A percentile compares a stretch with the other conserved stretches of the same genome.
Conservation (phyloP, 2,888 invertebrate genomes). For the Drosophila ustulata region DNA sequence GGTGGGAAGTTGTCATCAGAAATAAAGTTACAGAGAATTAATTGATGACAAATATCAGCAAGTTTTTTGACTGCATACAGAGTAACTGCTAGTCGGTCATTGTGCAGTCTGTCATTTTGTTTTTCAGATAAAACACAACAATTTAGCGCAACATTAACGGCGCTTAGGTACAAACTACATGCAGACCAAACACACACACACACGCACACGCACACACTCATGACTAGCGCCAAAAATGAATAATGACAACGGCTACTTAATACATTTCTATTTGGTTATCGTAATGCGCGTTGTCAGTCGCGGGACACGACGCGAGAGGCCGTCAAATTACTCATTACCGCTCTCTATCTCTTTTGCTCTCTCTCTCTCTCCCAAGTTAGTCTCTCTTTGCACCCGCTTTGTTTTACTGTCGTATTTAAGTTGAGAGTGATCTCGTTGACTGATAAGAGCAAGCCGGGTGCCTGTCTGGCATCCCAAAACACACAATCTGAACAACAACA, state of each 20-base stretch:
- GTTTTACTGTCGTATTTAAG: slow-evolving; percentile 23
- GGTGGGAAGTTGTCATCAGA: too few species aligned
- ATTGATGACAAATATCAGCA: neutral
- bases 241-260: slow-evolving; percentile 51
- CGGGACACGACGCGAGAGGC: slow-evolving; percentile 9
- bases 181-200: slow-evolving; percentile 36
- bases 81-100: neutral
- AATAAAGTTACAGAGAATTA: too few species aligned
- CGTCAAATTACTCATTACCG: slow-evolving; percentile 11
- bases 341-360: slow-evolving; percentile 1
- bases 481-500: slow-evolving; percentile 11
- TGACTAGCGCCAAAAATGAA: slow-evolving; percentile 54
- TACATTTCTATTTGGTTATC: slow-evolving; percentile 45
- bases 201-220: slow-evolving; percentile 22
- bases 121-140: slow-evolving; percentile 68
- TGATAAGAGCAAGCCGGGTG: slow-evolving; percentile 50
- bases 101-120: neutral
- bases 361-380: neutral
- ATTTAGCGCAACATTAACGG: slow-evolving; percentile 64
- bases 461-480: slow-evolving; percentile 23
- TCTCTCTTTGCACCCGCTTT: slow-evolving; percentile 22
- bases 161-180: slow-evolving; percentile 54
- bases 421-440: slow-evolving; percentile 54
- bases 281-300: slow-evolving; percentile 42
- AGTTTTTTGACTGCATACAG: neutral